phyloP scores from a whole-genome alignment of 1,140 invertebrate genomes.

The Chironomus striatipennis region DNA sequence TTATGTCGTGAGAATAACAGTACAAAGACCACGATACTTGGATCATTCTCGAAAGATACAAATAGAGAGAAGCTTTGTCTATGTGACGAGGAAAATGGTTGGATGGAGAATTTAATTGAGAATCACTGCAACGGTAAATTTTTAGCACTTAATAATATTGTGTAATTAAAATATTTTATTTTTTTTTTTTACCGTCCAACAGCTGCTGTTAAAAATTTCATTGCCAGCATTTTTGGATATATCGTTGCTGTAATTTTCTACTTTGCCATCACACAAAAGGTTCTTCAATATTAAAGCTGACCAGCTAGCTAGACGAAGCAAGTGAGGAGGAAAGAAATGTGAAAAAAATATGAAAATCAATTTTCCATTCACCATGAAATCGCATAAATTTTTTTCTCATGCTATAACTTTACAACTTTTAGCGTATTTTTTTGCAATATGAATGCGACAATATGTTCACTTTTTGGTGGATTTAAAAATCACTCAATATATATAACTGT shows the following conservation, averaged over 20 bases:
- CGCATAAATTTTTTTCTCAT: not conserved
- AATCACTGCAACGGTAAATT: slow-evolving; percentile 45
- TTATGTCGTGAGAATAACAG: slow-evolving; percentile 44
- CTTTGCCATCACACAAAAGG: slow-evolving; percentile 17
- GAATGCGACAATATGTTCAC: not conserved
- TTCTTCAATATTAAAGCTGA: not conserved
- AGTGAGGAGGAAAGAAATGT: not conserved
- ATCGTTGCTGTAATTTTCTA: not conserved
- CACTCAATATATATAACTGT: not conserved
- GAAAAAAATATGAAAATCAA: not conserved
- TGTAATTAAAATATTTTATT: not conserved
- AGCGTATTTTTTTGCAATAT: not conserved
- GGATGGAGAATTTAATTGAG: slow-evolving; percentile 42
- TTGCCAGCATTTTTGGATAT: slow-evolving; percentile 16
- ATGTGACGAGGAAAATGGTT: slow-evolving; percentile 46
- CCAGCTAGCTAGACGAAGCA: not conserved
- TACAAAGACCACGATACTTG: slow-evolving; percentile 41
- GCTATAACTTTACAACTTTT: not conserved
- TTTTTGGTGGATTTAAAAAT: not conserved
- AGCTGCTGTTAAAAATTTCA: slow-evolving; percentile 12
- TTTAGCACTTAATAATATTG: not conserved
- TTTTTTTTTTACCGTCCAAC: not conserved
- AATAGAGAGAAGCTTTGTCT: slow-evolving; percentile 44
- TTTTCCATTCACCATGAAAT: slow-evolving; percentile 14
- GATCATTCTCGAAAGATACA: slow-evolving; percentile 31